Base-by-base conservation (phyloP, 2,797 vertebrate species). In the Buceros bicornis region DNA sequence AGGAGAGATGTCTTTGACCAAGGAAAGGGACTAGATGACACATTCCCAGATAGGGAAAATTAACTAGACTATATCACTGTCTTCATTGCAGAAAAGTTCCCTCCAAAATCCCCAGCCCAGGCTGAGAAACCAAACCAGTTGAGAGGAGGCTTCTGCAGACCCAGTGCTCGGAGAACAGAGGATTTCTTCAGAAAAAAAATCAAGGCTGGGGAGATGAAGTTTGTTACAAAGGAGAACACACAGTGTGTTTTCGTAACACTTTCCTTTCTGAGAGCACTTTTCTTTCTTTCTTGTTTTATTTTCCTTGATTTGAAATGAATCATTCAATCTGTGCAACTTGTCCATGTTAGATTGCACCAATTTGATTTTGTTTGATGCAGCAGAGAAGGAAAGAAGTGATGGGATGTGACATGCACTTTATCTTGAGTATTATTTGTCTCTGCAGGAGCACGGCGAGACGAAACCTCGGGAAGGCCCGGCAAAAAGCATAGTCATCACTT, bases 301-400 rank as follows among this genome's bases (percentile, higher is more conserved):
- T 40, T 31, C 58, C 21, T 77, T 91, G 45, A 57, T 95, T 85
- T 96, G 84, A 96, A 96, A 92, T 90, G 77, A 94, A 90, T 95
- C 58, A 66, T 89, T 96, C 78, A 69, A 42, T 77, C 79, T 93
- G 45, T 95, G 89, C 89, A 71, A 81, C 35, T 91, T 78, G 64
- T 85, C 56, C 78, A 64, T 0, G 0, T 92, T 80, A 82, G 37
- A 57, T 21, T 82, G 74, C 33, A 92, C 40, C 35, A 42, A 83
- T 93, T 89, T 95, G 93, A 70, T 96, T 94, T 94, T 80, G 35
- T 94, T 92, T 92, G 81, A 92, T 93, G 60, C 53, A 82, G 16
- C 7, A 1, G 42, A 80, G 64, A 85, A 35, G 19, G 61, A 24
- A 95, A 91, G 81, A 79, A 90, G 64, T 0, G 0, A 93, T 70